These are phyloP conservation scores for Carabus problematicus DNA, from an alignment of 2,888 invertebrate species.

Conservation along the genomic window DNA sequence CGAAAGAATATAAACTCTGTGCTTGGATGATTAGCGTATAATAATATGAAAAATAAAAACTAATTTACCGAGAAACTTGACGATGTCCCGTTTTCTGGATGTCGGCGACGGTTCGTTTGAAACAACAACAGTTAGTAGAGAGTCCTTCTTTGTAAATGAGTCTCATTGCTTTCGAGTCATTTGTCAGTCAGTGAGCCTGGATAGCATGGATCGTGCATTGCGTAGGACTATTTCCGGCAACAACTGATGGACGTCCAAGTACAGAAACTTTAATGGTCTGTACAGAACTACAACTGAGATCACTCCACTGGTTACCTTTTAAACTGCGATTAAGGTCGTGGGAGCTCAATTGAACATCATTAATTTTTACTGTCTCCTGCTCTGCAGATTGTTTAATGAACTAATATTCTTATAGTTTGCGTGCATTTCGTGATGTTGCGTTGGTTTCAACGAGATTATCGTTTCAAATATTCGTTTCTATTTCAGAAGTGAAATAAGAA, in stretches of 20 bases:
- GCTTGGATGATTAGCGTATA: too few species aligned
- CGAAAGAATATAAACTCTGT: too few species aligned
- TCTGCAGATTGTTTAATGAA: constrained; percentile 9
- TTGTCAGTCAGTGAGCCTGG: constrained; percentile 10
- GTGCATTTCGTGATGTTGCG: constrained; percentile 9
- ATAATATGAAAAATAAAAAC: too few species aligned
- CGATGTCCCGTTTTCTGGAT: not conserved
- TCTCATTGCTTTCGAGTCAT: constrained; percentile 8
- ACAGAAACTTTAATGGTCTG: constrained; percentile 23
- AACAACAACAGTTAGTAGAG: too few species aligned
- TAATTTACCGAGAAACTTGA: too few species aligned
- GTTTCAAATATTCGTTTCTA: too few species aligned
- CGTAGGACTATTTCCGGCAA: constrained; percentile 23
- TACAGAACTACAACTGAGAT: constrained; percentile 6
- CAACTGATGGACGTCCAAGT: constrained; percentile 6
- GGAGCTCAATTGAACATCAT: constrained; percentile 21
- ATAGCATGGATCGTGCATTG: constrained; percentile 12
- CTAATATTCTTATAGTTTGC: constrained; percentile 13
- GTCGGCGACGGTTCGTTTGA: not conserved
- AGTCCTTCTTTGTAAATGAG: constrained; percentile 5
- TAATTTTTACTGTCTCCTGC: constrained; percentile 15
- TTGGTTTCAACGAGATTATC: constrained; percentile 12
- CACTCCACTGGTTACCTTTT: constrained; percentile 5
- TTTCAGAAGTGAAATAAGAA: too few species aligned
- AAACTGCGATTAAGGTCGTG: constrained; percentile 14